phyloP scores from a whole-genome alignment of 2,888 invertebrate species.

The Odontocerum albicorne region DNA sequence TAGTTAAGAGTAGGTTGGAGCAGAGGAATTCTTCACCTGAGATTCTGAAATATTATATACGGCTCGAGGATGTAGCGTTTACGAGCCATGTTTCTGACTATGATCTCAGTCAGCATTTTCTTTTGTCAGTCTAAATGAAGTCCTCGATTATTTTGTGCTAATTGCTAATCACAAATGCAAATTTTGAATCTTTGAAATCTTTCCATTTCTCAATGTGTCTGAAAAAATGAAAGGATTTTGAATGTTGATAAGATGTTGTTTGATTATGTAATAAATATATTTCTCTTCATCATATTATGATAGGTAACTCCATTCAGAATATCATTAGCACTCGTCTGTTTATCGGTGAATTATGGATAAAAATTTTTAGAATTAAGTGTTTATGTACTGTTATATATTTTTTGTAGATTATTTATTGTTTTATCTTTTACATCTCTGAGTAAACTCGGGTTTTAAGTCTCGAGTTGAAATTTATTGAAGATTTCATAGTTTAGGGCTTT shows the following conservation, averaged over 20 bases:
- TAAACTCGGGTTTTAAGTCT: conserved; percentile 13
- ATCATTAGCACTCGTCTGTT: conserved; percentile 20
- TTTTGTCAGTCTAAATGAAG: too few relatives aligned
- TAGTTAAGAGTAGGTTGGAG: too few relatives aligned
- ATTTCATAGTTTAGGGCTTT: conserved; percentile 27
- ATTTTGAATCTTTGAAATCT: conserved; percentile 6
- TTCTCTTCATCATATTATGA: conserved; percentile 19
- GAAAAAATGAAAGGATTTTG: neutral
- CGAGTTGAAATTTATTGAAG: conserved; percentile 25
- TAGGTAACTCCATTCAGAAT: conserved; percentile 21
- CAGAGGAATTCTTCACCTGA: too few relatives aligned
- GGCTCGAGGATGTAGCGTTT: too few relatives aligned
- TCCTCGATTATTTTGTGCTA: neutral
- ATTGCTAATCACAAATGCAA: neutral
- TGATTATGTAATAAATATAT: conserved; percentile 16
- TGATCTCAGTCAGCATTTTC: too few relatives aligned
- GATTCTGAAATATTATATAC: too few relatives aligned
- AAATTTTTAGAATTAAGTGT: conserved; percentile 34
- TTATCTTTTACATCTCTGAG: conserved; percentile 21
- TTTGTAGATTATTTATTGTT: conserved; percentile 36
- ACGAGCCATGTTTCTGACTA: too few relatives aligned
- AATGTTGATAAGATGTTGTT: conserved; percentile 16
- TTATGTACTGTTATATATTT: conserved; percentile 36
- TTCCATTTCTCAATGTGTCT: conserved; percentile 9
- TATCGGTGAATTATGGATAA: conserved; percentile 28